A percentile compares a stretch with the other conserved stretches of the same genome.
Conservation (phyloP, 2,113 vertebrate species). For the Eubucco bourcierii region DNA sequence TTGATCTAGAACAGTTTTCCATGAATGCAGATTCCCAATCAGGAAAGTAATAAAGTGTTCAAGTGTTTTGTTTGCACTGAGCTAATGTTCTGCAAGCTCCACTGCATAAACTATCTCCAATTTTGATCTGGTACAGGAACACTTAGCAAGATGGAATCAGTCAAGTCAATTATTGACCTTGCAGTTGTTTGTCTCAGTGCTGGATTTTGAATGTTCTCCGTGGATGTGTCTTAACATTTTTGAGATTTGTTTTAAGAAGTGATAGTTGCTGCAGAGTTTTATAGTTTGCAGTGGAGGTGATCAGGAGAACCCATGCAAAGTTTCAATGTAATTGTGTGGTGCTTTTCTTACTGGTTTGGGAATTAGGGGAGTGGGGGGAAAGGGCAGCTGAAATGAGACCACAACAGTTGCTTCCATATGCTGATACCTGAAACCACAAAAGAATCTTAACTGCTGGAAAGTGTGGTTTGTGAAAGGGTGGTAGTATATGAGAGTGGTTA, state of each 20-base stretch:
- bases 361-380: not conserved
- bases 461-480: not conserved
- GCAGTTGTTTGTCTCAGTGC: not conserved
- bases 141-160: not conserved
- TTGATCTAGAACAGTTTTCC: not conserved
- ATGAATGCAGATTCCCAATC: not conserved
- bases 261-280: not conserved
- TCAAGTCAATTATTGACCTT: slow-evolving; percentile 14
- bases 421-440: not conserved
- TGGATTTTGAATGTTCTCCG: not conserved
- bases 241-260: not conserved
- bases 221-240: not conserved
- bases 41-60: not conserved
- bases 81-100: not conserved
- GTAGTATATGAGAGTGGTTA: not conserved
- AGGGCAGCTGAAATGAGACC: not conserved
- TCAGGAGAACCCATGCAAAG: not conserved
- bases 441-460: not conserved
- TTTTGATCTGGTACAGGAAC: not conserved
- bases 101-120: not conserved
- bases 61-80: not conserved
- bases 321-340: not conserved
- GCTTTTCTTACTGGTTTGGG: not conserved
- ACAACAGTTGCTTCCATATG: not conserved
- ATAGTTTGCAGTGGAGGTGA: not conserved